A percentile compares a stretch with the other conserved stretches of the same genome.
These are phyloP conservation scores for Microcebus murinus DNA, from an alignment of 2,113 vertebrate species.

Conservation along the genomic window DNA sequence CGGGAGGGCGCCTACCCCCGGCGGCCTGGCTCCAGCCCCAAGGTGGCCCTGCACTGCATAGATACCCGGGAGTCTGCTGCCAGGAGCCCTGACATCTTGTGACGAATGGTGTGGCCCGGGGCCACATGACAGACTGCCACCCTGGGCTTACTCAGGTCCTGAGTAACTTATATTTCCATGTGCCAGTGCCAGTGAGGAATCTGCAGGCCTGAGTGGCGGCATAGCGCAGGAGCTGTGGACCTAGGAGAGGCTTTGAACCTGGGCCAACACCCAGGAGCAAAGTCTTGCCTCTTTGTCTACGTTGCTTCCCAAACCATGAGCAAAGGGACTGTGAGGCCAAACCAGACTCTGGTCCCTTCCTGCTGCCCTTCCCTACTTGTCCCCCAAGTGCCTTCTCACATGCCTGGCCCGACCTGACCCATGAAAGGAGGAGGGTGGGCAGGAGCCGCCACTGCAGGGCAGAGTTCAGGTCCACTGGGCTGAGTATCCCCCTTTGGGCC, in stretches of 20 bases:
- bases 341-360: slow-evolving; percentile 11
- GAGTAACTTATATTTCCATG: slow-evolving; percentile 84
- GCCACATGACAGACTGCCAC: neutral
- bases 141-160: slow-evolving; percentile 72
- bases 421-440: neutral
- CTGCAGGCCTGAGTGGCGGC: slow-evolving; percentile 2
- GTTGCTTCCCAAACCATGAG: neutral
- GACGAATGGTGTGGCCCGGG: slow-evolving; percentile 65
- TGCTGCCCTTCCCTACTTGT: slow-evolving; percentile 25
- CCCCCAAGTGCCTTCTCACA: slow-evolving; percentile 76
- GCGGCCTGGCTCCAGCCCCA: slow-evolving; percentile 88
- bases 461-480: neutral
- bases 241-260: neutral
- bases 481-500: neutral
- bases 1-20: slow-evolving; percentile 93
- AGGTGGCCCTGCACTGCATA: slow-evolving; percentile 89
- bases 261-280: neutral
- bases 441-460: neutral
- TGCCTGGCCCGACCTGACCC: slow-evolving; percentile 9
- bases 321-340: slow-evolving; percentile 51
- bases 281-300: neutral
- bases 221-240: neutral
- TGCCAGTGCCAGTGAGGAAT: slow-evolving; percentile 70
- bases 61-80: slow-evolving; percentile 73
- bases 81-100: slow-evolving; percentile 76